Evolutionary conservation across 2,888 invertebrate genomes (phyloP).

Genomic region (Augiades crinisus): DNA sequence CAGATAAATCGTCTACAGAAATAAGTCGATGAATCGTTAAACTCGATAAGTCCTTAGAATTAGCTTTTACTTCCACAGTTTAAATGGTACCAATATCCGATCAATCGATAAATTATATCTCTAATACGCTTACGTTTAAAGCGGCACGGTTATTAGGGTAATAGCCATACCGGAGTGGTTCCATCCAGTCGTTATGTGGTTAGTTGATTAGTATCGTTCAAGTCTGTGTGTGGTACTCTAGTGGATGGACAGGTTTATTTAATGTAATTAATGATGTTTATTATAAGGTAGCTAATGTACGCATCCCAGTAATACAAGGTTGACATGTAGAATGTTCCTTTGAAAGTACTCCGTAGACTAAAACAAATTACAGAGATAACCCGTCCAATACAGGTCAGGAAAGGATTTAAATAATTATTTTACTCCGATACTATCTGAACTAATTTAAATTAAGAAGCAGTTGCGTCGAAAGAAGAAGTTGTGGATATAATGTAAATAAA

Average conservation of each 20-base stretch:
- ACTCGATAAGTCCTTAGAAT: neutral
- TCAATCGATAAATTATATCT: neutral
- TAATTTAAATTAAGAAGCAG: too few species aligned
- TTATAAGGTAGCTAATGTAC: neutral
- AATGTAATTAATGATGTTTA: neutral
- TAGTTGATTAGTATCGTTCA: constrained; percentile 1
- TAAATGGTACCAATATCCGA: constrained; percentile 1
- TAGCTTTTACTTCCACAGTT: constrained; percentile 1
- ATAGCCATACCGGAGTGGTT: neutral
- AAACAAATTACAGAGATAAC: too few species aligned
- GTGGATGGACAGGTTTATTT: constrained; percentile 6
- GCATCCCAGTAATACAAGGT: too few species aligned
- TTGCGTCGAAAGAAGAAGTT: too few species aligned
- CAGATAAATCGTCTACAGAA: too few species aligned
- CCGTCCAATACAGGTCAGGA: too few species aligned
- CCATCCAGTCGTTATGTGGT: neutral
- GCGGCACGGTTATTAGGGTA: constrained; percentile 1
- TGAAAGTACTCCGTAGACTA: too few species aligned
- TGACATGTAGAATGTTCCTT: too few species aligned
- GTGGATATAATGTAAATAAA: too few species aligned
- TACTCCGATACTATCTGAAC: too few species aligned
- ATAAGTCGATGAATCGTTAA: too few species aligned
- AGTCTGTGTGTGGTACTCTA: neutral
- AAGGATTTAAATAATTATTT: too few species aligned
- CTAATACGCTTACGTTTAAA: constrained; percentile 3